Conservation (phyloP, 2,888 invertebrate genomes). For the Molorchus minor region DNA sequence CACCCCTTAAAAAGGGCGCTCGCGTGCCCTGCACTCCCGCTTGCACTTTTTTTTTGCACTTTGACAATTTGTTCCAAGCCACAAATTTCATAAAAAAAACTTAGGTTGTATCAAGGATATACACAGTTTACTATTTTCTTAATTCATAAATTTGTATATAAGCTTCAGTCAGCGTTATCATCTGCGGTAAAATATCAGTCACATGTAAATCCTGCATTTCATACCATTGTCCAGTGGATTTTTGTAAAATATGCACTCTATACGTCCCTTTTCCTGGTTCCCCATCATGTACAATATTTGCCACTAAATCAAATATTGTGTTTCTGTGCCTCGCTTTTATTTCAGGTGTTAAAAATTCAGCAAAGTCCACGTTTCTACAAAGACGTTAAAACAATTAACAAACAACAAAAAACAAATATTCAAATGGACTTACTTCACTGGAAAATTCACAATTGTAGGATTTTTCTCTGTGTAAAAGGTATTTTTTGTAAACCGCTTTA, state of each 20-base stretch:
- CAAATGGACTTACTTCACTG: constrained; percentile 89
- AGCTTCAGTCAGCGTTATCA: constrained; percentile 99
- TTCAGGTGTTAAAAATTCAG: constrained; percentile 90
- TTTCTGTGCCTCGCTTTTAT: constrained; percentile 78
- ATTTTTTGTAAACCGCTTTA: constrained; percentile 98
- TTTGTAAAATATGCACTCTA: constrained; percentile 91
- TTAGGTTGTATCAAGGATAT: no score
- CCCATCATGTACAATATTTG: constrained; percentile 99
- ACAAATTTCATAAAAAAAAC: no score
- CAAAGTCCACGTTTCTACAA: constrained; percentile 94
- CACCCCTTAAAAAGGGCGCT: no score
- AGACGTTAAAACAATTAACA: constrained; percentile 29
- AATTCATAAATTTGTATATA: constrained; percentile 91
- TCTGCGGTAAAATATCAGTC: constrained; percentile 97
- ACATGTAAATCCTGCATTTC: constrained; percentile 96
- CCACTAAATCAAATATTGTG: constrained; percentile 96
- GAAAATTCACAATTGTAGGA: constrained; percentile 99
- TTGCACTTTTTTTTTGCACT: no score
- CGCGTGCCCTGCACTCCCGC: no score
- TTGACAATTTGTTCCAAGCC: no score
- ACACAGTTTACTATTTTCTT: no score
- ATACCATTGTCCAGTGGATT: constrained; percentile 84
- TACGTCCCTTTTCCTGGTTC: constrained; percentile 95
- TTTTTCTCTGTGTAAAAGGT: constrained; percentile 99
- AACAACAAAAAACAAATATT: constrained; percentile 16